phyloP scores from a whole-genome alignment of 1,140 invertebrate species.

The Babylonia areolata region DNA sequence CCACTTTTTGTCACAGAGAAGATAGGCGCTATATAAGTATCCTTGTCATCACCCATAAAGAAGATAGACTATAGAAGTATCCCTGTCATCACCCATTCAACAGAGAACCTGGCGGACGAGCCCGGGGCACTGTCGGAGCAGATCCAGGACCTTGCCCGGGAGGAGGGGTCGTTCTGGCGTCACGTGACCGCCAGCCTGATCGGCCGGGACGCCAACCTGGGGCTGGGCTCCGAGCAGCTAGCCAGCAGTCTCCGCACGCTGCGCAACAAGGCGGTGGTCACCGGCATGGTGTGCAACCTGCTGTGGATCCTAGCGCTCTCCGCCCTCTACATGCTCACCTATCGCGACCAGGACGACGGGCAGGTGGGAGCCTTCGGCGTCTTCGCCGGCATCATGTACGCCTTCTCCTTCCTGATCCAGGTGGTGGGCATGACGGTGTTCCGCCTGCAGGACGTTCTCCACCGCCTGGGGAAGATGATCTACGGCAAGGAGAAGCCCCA shows the following conservation, averaged over 20 bases:
- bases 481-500: slow-evolving; percentile 39
- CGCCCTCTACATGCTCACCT: slow-evolving; percentile 46
- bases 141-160: slow-evolving; percentile 36
- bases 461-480: slow-evolving; percentile 40
- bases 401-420: slow-evolving; percentile 54
- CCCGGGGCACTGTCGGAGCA: slow-evolving; percentile 31
- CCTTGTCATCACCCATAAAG: too few relatives aligned
- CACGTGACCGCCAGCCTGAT: slow-evolving; percentile 39
- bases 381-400: slow-evolving; percentile 47
- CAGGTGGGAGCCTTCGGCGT: slow-evolving; percentile 52
- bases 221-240: slow-evolving; percentile 43
- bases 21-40: too few relatives aligned
- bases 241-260: slow-evolving; percentile 42
- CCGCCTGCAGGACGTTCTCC: slow-evolving; percentile 40
- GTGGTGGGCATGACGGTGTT: slow-evolving; percentile 59
- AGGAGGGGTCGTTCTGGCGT: slow-evolving; percentile 52
- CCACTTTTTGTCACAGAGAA: too few relatives aligned
- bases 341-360: slow-evolving; percentile 2
- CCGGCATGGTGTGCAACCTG: slow-evolving; percentile 46
- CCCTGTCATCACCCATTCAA: slow-evolving; percentile 7
- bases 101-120: slow-evolving; percentile 24
- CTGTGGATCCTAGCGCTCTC: slow-evolving; percentile 49
- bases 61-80: too few relatives aligned
- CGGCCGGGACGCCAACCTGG: slow-evolving; percentile 47
- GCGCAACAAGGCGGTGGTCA: slow-evolving; percentile 39